phyloP scores from a whole-genome alignment of 1,140 invertebrate species.

The Metopolophium dirhodum region DNA sequence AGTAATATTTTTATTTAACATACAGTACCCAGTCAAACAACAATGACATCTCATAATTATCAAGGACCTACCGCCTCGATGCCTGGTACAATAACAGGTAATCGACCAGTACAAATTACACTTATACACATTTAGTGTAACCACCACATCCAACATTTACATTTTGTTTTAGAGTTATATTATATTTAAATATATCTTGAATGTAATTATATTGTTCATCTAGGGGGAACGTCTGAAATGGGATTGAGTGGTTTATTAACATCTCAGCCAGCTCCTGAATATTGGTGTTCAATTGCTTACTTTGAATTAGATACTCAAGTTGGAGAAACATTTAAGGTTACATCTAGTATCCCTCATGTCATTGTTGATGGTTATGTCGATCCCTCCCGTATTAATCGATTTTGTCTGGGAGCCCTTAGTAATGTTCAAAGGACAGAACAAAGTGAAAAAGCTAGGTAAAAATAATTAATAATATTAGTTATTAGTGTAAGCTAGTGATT shows the following conservation, averaged over 20 bases:
- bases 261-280: conserved; percentile 89
- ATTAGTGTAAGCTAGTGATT: background rate
- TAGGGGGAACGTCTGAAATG: conserved; percentile 61
- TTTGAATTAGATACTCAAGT: conserved; percentile 99
- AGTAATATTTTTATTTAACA: background rate
- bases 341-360: conserved; percentile 89
- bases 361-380: conserved; percentile 98
- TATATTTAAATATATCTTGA: background rate
- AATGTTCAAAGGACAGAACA: conserved; percentile 98
- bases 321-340: conserved; percentile 98
- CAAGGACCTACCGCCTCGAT: conserved; percentile 35
- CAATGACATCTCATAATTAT: conserved; percentile 49
- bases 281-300: conserved; percentile 99
- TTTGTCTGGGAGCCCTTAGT: conserved; percentile 96
- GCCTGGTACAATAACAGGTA: conserved; percentile 59
- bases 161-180: conserved; percentile 26
- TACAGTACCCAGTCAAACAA: conserved; percentile 43
- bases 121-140: conserved; percentile 91
- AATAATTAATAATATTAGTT: background rate
- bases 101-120: conserved; percentile 86
- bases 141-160: conserved; percentile 66
- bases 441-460: conserved; percentile 84
- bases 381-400: conserved; percentile 94
- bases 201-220: conserved; percentile 45
- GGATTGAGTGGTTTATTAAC: conserved; percentile 69